Evolutionary conservation across 2,888 invertebrate genomes (phyloP), one percentile per base, ranked within the genome.

Genomic region (Leptopilina syphax): DNA sequence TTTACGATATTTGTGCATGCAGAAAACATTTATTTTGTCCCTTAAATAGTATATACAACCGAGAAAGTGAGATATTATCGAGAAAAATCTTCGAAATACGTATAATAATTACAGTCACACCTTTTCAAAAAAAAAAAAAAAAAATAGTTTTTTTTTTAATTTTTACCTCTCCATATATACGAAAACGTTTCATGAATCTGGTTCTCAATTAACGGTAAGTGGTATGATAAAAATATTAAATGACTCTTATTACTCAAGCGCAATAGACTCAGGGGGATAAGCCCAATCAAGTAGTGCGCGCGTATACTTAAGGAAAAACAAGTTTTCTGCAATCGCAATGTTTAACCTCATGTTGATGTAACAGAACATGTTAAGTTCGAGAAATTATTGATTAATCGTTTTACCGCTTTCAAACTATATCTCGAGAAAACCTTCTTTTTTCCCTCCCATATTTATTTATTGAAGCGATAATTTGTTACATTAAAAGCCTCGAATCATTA

Each of bases 141-240:
- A 18, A 50, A n/a, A 3, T 34, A 13, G n/a, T 34, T 70, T 68
- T 65, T 67, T 81, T 81, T 80, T 84, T 8, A 7, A 7, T 80
- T 79, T 76, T 1, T 34, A 3, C 34, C 34, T 34, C 34, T 34
- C 34, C 34, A 34, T 34, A 77, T 78, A 81, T 77, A 78, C 65
- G 77, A 83, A 83, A 82, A 82, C 82, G 81, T 86, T 86, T 84
- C 85, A 86, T 86, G 86, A 86, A 86, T 86, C 86, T 85, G 86
- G 85, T 86, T 86, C 85, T 86, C 86, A 86, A 86, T 86, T 86
- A 86, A 84, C 85, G 85, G 84, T 84, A 84, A 86, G 85, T 85
- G 85, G 84, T 81, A 84, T 82, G 86, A 86, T 86, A 86, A 85
- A 83, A 84, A 85, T 86, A 86, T 86, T 86, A 86, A 86, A 86